Evolutionary conservation across 1,140 invertebrate genomes (phyloP).

Genomic region (Tribolium madens): DNA sequence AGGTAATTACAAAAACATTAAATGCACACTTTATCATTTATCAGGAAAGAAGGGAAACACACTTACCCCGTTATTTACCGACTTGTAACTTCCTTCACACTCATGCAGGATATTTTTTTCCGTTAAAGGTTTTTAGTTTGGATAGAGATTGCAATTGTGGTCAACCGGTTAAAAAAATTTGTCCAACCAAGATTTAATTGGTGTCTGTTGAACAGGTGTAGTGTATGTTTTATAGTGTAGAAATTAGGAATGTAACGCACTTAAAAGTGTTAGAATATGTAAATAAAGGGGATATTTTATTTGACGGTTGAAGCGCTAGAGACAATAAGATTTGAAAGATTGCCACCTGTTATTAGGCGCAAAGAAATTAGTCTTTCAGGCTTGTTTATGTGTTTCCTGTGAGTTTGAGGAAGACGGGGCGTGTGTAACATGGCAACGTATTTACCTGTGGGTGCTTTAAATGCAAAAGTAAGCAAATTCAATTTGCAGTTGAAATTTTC

Average conservation of each 20-base stretch:
- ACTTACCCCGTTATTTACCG: not conserved
- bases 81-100: not conserved
- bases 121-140: too few relatives aligned
- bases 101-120: too few relatives aligned
- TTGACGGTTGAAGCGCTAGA: slow-evolving; percentile 14
- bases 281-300: not conserved
- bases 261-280: slow-evolving; percentile 10
- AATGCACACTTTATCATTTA: not conserved
- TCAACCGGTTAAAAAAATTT: too few relatives aligned
- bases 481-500: slow-evolving; percentile 27
- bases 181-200: not conserved
- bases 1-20: not conserved
- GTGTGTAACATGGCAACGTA: slow-evolving; percentile 33
- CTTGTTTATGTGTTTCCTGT: slow-evolving; percentile 34
- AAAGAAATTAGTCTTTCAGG: slow-evolving; percentile 26
- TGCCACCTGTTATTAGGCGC: slow-evolving; percentile 23
- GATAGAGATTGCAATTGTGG: too few relatives aligned
- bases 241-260: not conserved
- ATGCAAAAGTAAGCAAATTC: slow-evolving; percentile 10
- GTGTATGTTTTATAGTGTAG: not conserved
- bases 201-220: not conserved
- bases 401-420: slow-evolving; percentile 31
- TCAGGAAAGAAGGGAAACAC: not conserved
- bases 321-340: not conserved
- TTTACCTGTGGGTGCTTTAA: slow-evolving; percentile 24